Base-by-base conservation (phyloP, 92 coral and sea anemone species). In the Actinernus sp. region DNA sequence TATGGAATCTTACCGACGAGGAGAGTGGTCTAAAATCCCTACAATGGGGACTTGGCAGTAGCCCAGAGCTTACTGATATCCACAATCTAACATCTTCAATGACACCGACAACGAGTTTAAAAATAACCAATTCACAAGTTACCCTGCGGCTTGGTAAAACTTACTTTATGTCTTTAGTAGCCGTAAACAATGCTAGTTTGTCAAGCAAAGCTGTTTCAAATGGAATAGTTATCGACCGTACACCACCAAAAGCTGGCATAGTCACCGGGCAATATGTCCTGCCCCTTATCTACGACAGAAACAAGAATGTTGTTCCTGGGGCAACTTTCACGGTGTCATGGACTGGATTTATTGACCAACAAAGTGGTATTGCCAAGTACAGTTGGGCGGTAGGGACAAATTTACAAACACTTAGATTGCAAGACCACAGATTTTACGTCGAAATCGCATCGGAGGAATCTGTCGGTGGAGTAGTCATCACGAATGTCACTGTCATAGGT, bases 311-410 rank as follows among this genome's bases (percentile, higher is more conserved):
- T 9, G 88, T 92, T 26, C 70, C 76, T 3, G 91, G 91, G 20
- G 83, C 93, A 1, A 83, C 88, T n/a, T 75, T 94, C 49, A 58
- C 88, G 18, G 88, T 84, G 4, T 51, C 93, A 0, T 94, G 98
- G 98, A 94, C 81, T 40, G 98, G 98, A 0, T 94, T 94, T 49
- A 53, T 26, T 54, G 98, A 94, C 33, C 50, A 29, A 10, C 92
- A 94, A 49, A 94, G 98, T 68, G 98, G 97, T 6, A 59, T 94
- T 18, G 69, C 64, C 40, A 28, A 76, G 23, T 91, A 74, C 13
- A 76, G 94, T 28, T 91, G 94, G 95, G 89, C 95, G 1, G 61
- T 72, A 10, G 98, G 98, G n/a, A 57, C 63, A 29, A 61, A 79
- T 29, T 31, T 58, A 3, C 59, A 59, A 54, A 38, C 17, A 1